phyloP scores from a whole-genome alignment of 2,113 vertebrate species.

The Equus quagga region DNA sequence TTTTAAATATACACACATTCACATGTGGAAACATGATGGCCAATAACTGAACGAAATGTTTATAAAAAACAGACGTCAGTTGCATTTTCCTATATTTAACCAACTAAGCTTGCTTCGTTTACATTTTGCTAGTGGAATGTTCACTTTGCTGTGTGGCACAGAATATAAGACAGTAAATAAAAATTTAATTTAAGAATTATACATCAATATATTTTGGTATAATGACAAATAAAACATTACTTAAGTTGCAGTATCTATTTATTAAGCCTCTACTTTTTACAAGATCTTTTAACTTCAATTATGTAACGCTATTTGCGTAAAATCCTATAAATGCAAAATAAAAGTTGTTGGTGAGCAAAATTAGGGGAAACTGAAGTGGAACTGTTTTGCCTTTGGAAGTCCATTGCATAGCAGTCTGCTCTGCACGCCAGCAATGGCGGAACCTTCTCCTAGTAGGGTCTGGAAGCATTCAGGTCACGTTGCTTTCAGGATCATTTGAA shows the following conservation, averaged over 20 bases:
- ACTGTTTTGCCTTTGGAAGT: not conserved
- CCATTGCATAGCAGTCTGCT: not conserved
- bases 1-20: constrained; percentile 7
- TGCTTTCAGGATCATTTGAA: constrained; percentile 52
- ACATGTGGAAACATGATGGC: not conserved
- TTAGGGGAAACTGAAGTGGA: not conserved
- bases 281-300: not conserved
- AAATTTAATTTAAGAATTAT: constrained; percentile 16
- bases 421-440: not conserved
- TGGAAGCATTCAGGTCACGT: constrained; percentile 58
- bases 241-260: not conserved
- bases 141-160: not conserved
- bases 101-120: constrained; percentile 22
- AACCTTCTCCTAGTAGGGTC: not conserved
- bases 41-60: not conserved
- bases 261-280: not conserved
- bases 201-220: not conserved
- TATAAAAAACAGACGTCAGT: not conserved
- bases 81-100: not conserved
- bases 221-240: not conserved
- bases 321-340: not conserved
- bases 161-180: not conserved
- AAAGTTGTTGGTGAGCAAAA: not conserved
- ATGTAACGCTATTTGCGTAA: constrained; percentile 7
- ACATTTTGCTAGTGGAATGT: constrained; percentile 28